Evolutionary conservation across 1,140 invertebrate species (phyloP).

Genomic region (Drosophila hydei): DNA sequence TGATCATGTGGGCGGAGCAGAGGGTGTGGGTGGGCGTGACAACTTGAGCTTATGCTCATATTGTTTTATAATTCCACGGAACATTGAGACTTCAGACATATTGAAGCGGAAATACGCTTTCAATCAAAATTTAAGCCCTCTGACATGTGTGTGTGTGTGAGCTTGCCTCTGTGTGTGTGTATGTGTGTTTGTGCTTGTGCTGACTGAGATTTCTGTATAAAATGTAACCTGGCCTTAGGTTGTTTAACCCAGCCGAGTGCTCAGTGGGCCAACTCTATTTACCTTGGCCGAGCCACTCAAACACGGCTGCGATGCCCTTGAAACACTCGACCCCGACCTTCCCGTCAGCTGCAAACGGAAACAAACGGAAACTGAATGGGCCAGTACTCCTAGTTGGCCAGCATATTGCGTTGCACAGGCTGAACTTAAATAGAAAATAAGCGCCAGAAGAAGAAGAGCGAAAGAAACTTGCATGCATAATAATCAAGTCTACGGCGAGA

Average conservation of each 20-base stretch:
- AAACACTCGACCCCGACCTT: conserved; percentile 30
- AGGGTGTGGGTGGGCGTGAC: background rate
- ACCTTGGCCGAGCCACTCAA: conserved; percentile 59
- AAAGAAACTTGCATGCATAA: conserved; percentile 50
- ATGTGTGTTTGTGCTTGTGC: conserved; percentile 4
- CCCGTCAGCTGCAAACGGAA: background rate
- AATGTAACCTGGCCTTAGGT: conserved; percentile 44
- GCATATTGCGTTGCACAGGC: conserved; percentile 39
- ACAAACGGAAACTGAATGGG: background rate
- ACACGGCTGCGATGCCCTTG: conserved; percentile 64
- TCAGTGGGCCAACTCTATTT: conserved; percentile 34
- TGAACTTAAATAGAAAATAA: conserved; percentile 45
- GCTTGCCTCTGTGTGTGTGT: conserved; percentile 6
- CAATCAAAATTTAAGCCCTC: conserved; percentile 21
- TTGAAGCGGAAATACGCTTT: background rate
- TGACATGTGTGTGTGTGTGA: conserved; percentile 8
- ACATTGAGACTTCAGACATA: conserved; percentile 3
- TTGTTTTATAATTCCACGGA: conserved; percentile 6
- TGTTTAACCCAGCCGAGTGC: conserved; percentile 46
- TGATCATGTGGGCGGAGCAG: conserved; percentile 7
- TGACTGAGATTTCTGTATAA: conserved; percentile 37
- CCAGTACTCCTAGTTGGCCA: background rate
- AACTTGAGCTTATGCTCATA: background rate
- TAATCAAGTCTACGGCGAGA: background rate
- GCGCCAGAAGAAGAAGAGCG: no score